Conservation (phyloP, 2,888 invertebrate species). For the Dolichomitus sp. region DNA sequence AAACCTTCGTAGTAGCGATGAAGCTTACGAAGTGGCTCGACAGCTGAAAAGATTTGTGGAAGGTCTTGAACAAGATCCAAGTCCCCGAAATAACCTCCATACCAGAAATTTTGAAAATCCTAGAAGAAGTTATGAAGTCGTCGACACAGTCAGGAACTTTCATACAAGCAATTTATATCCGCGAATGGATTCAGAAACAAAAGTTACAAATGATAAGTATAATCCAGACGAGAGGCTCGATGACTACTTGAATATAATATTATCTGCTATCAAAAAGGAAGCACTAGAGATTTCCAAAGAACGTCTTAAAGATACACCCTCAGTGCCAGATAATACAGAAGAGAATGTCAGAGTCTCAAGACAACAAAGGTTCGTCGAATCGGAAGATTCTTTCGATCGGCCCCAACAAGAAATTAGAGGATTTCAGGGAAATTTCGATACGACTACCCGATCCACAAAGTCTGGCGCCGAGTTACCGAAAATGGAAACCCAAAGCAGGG, state of each 20-base stretch:
- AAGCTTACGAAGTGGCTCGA: conserved; percentile 21
- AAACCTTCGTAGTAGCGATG: not conserved
- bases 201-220: not conserved
- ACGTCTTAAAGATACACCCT: not conserved
- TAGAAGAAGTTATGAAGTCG: not conserved
- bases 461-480: not conserved
- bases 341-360: conserved; percentile 1
- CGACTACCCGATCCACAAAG: not conserved
- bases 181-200: not conserved
- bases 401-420: not conserved
- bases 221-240: conserved; percentile 4
- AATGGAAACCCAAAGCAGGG: not conserved
- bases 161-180: not conserved
- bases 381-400: conserved; percentile 8
- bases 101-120: not conserved
- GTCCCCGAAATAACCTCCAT: not conserved
- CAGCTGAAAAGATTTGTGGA: conserved; percentile 31
- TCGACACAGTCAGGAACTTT: not conserved
- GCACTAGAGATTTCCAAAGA: conserved; percentile 42
- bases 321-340: not conserved
- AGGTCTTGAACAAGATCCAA: conserved; percentile 2
- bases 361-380: conserved; percentile 10
- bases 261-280: conserved; percentile 47
- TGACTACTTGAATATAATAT: conserved; percentile 37
- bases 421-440: not conserved